These are phyloP conservation scores for Pseudocheirus occidentalis DNA, from an alignment of 2,797 vertebrate genomes.

Conservation along the genomic window DNA sequence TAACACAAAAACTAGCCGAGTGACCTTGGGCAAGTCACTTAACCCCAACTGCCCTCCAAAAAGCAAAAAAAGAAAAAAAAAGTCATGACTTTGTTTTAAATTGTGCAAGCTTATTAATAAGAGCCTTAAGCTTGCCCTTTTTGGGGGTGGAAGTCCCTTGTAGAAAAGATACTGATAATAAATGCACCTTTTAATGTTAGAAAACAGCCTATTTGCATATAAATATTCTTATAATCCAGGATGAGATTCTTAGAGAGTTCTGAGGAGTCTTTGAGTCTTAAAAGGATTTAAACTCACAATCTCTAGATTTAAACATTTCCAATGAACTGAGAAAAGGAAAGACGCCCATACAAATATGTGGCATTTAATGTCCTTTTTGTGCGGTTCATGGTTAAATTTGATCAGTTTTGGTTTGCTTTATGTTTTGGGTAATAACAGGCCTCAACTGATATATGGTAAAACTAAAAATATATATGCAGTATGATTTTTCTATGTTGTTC, in stretches of 20 bases:
- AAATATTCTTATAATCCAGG: conserved; percentile 27
- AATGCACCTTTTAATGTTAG: conserved; percentile 35
- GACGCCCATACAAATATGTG: background rate
- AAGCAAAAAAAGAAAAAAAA: too few species aligned
- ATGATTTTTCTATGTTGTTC: background rate
- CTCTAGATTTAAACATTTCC: conserved; percentile 68
- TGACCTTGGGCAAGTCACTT: too few species aligned
- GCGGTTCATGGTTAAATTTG: conserved; percentile 22
- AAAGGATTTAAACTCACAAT: conserved; percentile 50
- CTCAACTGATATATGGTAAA: background rate
- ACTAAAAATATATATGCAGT: background rate
- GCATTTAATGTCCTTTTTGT: background rate
- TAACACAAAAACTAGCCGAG: too few species aligned
- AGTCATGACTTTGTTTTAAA: conserved; percentile 61
- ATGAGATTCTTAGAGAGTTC: conserved; percentile 41
- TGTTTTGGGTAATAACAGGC: conserved; percentile 26
- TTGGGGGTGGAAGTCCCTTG: conserved; percentile 42
- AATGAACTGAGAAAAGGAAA: conserved; percentile 32
- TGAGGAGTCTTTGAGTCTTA: conserved; percentile 55
- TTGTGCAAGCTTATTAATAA: background rate
- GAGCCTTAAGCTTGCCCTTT: conserved; percentile 55
- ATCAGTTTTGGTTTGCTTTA: conserved; percentile 20
- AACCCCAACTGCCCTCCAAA: too few species aligned
- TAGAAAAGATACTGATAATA: conserved; percentile 55
- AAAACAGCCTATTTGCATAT: conserved; percentile 26